Evolutionary conservation across 2,113 vertebrate species (phyloP), one percentile per base, ranked within the genome.

Genomic region (Carollia perspicillata): DNA sequence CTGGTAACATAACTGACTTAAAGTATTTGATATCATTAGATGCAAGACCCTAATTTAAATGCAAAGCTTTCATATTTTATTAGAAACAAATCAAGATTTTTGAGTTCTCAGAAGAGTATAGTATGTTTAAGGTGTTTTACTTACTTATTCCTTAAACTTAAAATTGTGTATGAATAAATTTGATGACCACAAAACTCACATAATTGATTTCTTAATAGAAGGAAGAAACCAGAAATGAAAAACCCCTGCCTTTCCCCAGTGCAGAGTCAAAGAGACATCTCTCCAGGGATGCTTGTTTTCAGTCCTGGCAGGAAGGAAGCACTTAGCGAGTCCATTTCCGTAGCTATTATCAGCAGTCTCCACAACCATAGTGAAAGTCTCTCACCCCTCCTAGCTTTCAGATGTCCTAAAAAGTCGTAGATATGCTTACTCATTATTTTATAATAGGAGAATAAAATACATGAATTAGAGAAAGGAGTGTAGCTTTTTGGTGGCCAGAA

Each of bases 401-500:
- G 12, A 55, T 49, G 30, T 85, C 79, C n/a, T 81, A 78, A 72
- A 94, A 91, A 69, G 44, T 79, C 44, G 84, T 8, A 77, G 40
- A 84, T 49, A 49, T 16, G 33, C 17, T 91, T 88, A 33, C 10
- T 84, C 2, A 26, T 94, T 90, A 74, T 75, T 94, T 90, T 93
- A 66, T 95, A 94, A 81, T 37, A 42, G 33, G 98, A 98, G 98
- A 98, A 94, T 98, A 98, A 55, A 98, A 98, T 47, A 98, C 93
- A 35, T 37, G 44, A 0, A 98, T 98, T 55, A 98, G 96, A 97
- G 53, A 98, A 98, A 96, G 97, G 95, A 94, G 37, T 97, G 30
- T 97, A 98, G 20, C 97, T 98, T 87, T 98, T 97, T 89, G 97
- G 97, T 94, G 97, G 93, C 87, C 98, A 98, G 13, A 98, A 98